A percentile compares a stretch with the other conserved stretches of the same genome.
These are phyloP conservation scores for Pristis pectinata DNA, from an alignment of 2,797 vertebrate species.

Conservation along the genomic window DNA sequence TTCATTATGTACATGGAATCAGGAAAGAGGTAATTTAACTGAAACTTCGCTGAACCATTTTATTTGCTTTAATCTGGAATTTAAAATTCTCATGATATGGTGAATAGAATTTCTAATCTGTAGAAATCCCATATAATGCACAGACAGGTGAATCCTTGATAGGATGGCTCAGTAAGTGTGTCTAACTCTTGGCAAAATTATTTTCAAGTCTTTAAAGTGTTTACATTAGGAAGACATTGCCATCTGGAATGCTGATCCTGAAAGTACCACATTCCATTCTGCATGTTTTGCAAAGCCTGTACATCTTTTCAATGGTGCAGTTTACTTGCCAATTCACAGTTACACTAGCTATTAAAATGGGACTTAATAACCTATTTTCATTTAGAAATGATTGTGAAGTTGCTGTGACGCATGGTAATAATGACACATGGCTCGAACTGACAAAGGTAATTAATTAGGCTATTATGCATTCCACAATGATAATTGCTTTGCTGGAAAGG, in stretches of 20 bases:
- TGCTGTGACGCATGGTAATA: slow-evolving; percentile 81
- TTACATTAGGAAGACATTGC: not conserved
- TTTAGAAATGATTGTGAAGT: slow-evolving; percentile 66
- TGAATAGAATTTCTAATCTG: not conserved
- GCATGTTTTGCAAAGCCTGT: not conserved
- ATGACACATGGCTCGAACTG: slow-evolving; percentile 86
- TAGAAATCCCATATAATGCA: too few species aligned
- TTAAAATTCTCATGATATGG: not conserved
- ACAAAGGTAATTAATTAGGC: slow-evolving; percentile 99
- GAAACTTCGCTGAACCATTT: not conserved
- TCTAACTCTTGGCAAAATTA: not conserved
- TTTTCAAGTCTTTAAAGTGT: not conserved
- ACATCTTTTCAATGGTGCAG: not conserved
- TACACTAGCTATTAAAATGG: slow-evolving; percentile 15
- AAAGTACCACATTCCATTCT: slow-evolving; percentile 1
- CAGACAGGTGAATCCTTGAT: not conserved
- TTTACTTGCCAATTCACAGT: slow-evolving; percentile 31
- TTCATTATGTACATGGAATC: not conserved
- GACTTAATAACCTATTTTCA: slow-evolving; percentile 37
- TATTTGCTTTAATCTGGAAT: not conserved
- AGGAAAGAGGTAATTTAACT: not conserved
- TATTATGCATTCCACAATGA: slow-evolving; percentile 97
- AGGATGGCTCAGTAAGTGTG: not conserved
- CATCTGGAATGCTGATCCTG: not conserved
- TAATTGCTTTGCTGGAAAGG: slow-evolving; percentile 99